Evolutionary conservation across 2,113 vertebrate species (phyloP).

Genomic region (Gobius niger): DNA sequence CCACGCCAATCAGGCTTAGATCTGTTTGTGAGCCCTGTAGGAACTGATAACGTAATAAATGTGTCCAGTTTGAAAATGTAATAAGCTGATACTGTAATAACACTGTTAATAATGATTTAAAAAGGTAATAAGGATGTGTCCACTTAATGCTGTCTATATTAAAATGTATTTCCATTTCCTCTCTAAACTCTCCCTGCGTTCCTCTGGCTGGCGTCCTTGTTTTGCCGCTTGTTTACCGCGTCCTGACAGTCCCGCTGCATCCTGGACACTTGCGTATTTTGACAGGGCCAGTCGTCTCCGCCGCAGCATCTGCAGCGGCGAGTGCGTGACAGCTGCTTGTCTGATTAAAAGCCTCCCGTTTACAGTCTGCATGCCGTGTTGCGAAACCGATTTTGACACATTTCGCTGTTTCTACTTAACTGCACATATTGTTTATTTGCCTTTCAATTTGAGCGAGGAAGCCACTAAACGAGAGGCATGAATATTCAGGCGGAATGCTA

Average conservation of each 20-base stretch:
- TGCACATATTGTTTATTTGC: constrained; percentile 59
- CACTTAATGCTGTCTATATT: no score
- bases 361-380: constrained; percentile 61
- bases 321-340: constrained; percentile 70
- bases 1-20: no score
- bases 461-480: constrained; percentile 8
- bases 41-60: no score
- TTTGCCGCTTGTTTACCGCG: neutral
- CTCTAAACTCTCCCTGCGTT: neutral
- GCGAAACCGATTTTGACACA: constrained; percentile 58
- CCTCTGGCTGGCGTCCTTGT: neutral
- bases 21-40: no score
- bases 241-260: constrained; percentile 23
- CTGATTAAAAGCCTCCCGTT: constrained; percentile 70
- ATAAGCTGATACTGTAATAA: no score
- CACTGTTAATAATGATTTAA: no score
- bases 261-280: constrained; percentile 19
- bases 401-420: constrained; percentile 48
- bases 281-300: constrained; percentile 51
- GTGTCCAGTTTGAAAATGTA: no score
- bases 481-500: constrained; percentile 29
- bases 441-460: constrained; percentile 41
- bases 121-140: no score
- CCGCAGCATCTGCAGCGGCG: constrained; percentile 49
- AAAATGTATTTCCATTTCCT: no score